Evolutionary conservation across 2,888 invertebrate genomes (phyloP).

Genomic region (Oligia fasciuncula): DNA sequence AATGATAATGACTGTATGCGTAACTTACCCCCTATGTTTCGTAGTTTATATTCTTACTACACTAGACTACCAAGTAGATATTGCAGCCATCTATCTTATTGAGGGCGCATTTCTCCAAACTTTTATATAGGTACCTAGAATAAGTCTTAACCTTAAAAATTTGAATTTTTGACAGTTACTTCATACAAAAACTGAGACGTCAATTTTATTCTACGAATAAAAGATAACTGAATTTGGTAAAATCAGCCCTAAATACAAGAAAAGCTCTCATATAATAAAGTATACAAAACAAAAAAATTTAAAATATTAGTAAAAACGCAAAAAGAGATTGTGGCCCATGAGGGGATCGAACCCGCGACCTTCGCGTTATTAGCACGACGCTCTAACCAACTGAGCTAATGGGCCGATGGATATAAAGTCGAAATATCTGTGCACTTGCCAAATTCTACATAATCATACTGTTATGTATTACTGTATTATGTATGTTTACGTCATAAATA

Average conservation of each 20-base stretch:
- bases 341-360: slow-evolving; percentile 86
- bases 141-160: no score
- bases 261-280: neutral
- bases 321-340: slow-evolving; percentile 78
- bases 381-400: slow-evolving; percentile 86
- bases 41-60: neutral
- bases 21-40: no score
- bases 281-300: neutral
- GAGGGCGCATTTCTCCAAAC: no score
- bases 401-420: slow-evolving; percentile 56
- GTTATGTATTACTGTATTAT: neutral
- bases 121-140: no score
- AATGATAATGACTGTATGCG: no score
- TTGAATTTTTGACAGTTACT: no score
- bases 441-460: neutral
- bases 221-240: no score
- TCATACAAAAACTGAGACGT: no score
- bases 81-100: no score
- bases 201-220: no score
- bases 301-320: slow-evolving; percentile 7
- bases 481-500: slow-evolving; percentile 9
- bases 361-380: slow-evolving; percentile 86
- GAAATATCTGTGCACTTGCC: slow-evolving; percentile 57
- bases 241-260: neutral
- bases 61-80: neutral